Evolutionary conservation across 2,113 vertebrate species (phyloP).

Genomic region (Spheniscus mendiculus): DNA sequence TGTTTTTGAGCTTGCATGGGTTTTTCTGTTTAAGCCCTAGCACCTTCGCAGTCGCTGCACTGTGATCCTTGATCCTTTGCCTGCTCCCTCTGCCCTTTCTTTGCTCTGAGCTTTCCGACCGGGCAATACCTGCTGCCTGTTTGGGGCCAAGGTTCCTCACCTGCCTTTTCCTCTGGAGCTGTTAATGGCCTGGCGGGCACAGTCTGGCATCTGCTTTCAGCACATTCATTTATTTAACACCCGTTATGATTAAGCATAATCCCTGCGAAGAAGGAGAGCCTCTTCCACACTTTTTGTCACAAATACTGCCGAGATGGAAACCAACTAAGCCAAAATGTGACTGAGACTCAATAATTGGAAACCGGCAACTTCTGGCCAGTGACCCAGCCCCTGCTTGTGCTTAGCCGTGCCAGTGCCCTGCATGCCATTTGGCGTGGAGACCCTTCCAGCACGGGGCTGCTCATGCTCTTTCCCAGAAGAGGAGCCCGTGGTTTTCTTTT

Average conservation of each 20-base stretch:
- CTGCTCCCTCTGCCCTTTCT: neutral
- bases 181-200: neutral
- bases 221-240: neutral
- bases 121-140: neutral
- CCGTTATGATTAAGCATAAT: neutral
- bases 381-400: neutral
- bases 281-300: neutral
- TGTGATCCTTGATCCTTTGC: neutral
- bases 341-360: neutral
- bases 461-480: neutral
- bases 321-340: neutral
- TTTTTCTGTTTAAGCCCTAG: neutral
- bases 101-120: neutral
- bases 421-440: neutral
- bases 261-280: fast-evolving
- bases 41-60: neutral
- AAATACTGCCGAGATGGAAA: neutral
- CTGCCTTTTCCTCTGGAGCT: neutral
- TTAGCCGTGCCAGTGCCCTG: neutral
- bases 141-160: neutral
- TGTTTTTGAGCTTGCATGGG: neutral
- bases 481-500: neutral
- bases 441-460: neutral
- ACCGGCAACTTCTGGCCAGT: neutral
- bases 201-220: neutral